Conservation (phyloP, 2,797 vertebrate genomes). For the Alcedo atthis region DNA sequence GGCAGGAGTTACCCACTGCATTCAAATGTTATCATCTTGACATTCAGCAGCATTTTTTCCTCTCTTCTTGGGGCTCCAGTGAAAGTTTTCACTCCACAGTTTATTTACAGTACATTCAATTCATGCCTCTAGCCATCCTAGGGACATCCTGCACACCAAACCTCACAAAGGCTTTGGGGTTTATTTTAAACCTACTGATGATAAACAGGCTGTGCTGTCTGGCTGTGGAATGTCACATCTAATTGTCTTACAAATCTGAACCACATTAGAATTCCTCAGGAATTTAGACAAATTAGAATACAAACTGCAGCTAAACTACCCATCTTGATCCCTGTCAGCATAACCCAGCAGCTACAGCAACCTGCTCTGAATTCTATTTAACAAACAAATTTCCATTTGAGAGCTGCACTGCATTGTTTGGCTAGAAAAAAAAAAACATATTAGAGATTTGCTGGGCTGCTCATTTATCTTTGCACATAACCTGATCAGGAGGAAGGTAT, state of each 20-base stretch:
- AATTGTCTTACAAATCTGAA: not conserved
- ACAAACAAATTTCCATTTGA: not conserved
- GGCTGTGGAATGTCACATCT: not conserved
- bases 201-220: not conserved
- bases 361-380: not conserved
- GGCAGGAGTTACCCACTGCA: not conserved
- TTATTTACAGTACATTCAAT: slow-evolving; percentile 36
- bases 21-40: not conserved
- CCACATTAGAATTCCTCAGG: not conserved
- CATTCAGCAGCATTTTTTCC: not conserved
- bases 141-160: not conserved
- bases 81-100: slow-evolving; percentile 2
- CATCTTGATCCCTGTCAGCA: slow-evolving; percentile 1
- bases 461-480: not conserved
- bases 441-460: not conserved
- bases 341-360: not conserved
- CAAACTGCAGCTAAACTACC: slow-evolving; percentile 8
- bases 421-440: not conserved
- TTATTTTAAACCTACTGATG: slow-evolving; percentile 7
- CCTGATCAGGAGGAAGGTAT: not conserved
- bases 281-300: slow-evolving; percentile 42
- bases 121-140: slow-evolving; percentile 18
- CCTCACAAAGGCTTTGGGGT: not conserved
- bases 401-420: not conserved
- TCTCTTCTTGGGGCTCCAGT: not conserved